Evolutionary conservation across 2,113 vertebrate species (phyloP).

Genomic region (Pampusana beccarii): DNA sequence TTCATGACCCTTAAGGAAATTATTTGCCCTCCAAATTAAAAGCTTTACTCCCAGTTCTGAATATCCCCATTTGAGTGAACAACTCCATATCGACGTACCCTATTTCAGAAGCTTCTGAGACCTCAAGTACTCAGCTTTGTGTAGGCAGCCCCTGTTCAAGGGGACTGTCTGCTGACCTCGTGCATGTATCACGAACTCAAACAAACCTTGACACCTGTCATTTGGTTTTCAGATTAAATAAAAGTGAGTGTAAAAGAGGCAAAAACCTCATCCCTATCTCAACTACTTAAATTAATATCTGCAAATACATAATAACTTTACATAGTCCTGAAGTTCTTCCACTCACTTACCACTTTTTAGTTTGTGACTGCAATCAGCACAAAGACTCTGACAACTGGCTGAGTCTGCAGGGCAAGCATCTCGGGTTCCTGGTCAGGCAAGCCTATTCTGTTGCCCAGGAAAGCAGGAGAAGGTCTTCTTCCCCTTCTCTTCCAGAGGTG

Average conservation of each 20-base stretch:
- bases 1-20: background rate
- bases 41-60: background rate
- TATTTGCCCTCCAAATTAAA: background rate
- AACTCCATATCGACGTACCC: background rate
- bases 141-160: background rate
- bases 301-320: background rate
- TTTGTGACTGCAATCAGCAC: background rate
- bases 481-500: background rate
- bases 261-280: background rate
- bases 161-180: background rate
- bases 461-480: background rate
- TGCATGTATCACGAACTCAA: background rate
- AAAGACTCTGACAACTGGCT: background rate
- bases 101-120: background rate
- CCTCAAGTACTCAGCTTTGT: fast-evolving
- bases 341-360: background rate
- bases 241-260: background rate
- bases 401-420: background rate
- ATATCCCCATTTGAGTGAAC: background rate
- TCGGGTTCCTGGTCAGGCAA: background rate
- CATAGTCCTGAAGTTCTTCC: background rate
- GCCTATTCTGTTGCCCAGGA: background rate
- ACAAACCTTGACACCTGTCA: background rate
- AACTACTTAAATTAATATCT: background rate
- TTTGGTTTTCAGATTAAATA: background rate